phyloP scores from a whole-genome alignment of 2,113 vertebrate genomes.

The Oenanthe oenanthe region DNA sequence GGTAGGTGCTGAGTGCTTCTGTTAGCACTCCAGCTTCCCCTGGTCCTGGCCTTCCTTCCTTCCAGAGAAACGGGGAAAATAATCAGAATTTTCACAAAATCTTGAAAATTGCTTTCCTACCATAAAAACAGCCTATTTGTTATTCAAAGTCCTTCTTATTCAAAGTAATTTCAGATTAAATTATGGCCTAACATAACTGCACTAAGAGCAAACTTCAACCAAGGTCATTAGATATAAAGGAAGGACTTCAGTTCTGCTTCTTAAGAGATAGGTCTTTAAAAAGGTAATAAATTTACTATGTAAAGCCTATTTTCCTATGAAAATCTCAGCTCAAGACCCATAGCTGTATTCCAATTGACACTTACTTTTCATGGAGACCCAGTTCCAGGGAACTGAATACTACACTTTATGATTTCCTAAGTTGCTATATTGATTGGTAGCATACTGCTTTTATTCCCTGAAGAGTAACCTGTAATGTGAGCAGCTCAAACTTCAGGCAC shows the following conservation, averaged over 20 bases:
- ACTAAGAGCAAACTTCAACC: background rate
- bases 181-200: background rate
- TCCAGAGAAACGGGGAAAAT: background rate
- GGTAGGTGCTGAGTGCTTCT: slow-evolving; percentile 23
- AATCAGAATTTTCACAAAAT: background rate
- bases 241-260: background rate
- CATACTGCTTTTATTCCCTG: background rate
- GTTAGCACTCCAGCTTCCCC: background rate
- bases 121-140: background rate
- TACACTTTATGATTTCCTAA: background rate
- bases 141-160: background rate
- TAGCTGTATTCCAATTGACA: background rate
- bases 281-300: background rate
- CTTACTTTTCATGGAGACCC: background rate
- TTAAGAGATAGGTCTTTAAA: background rate
- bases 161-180: background rate
- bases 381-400: background rate
- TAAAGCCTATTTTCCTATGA: background rate
- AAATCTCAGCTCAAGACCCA: background rate
- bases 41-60: background rate
- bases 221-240: background rate
- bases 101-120: background rate
- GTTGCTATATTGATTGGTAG: background rate
- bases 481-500: background rate
- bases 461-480: background rate